These are phyloP conservation scores for Dione juno DNA, from an alignment of 2,888 invertebrate species.

Conservation along the genomic window DNA sequence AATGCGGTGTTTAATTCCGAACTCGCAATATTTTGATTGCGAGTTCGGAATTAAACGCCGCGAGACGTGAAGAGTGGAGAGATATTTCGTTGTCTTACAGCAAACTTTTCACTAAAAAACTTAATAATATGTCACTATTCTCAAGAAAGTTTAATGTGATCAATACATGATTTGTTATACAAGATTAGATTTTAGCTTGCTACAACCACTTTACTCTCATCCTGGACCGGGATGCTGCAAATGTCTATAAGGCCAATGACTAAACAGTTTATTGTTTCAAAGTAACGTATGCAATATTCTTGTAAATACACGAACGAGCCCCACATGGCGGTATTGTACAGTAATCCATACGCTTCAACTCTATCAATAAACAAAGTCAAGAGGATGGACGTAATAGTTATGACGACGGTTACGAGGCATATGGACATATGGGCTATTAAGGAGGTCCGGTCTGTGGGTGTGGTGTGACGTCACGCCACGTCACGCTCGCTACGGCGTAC, in stretches of 20 bases:
- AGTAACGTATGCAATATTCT: neutral
- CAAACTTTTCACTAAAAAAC: too few relatives aligned
- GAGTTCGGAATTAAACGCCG: too few relatives aligned
- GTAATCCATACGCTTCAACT: neutral
- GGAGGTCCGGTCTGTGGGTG: slow-evolving; percentile 5
- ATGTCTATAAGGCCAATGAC: neutral
- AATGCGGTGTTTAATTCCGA: too few relatives aligned
- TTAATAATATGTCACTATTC: too few relatives aligned
- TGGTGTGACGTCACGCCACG: slow-evolving; percentile 26
- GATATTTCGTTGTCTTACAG: too few relatives aligned
- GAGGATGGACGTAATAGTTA: neutral
- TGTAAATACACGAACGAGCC: neutral
- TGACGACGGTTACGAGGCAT: neutral
- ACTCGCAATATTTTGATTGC: too few relatives aligned
- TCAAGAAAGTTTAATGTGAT: too few relatives aligned
- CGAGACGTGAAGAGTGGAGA: too few relatives aligned
- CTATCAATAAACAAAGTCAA: neutral
- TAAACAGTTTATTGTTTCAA: neutral
- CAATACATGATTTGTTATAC: too few relatives aligned
- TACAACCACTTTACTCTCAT: neutral
- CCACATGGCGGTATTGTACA: neutral
- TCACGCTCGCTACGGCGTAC: slow-evolving; percentile 8
- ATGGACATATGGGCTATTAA: neutral
- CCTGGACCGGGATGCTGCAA: neutral
- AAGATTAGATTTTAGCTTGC: too few relatives aligned